Evolutionary conservation across 1,140 invertebrate species (phyloP), one percentile per base, ranked within the genome.

Genomic region (Drosophila leontia): DNA sequence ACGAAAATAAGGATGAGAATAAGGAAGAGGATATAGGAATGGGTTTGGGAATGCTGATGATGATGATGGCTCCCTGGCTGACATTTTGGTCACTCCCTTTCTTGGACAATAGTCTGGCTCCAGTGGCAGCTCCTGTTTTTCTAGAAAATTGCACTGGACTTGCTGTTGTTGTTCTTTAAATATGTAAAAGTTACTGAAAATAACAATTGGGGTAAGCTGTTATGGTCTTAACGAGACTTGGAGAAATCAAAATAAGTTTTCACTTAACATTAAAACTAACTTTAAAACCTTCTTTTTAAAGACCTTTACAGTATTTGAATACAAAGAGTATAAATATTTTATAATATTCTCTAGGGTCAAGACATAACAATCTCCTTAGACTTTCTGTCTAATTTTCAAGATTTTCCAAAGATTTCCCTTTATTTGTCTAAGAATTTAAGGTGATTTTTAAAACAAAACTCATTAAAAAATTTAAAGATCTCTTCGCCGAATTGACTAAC

Each of bases 91-190:
- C 32, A 74, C 55, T 60, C 48, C 34, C 34, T 34, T n/a, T 34
- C 23, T 19, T 39, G 48, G 15, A 12, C 44, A 29, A 50, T 32
- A 12, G 8, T 57, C 29, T 48, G 53, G 37, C 19, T 57, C 56
- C 67, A 59, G 76, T 68, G 71, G 61, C 72, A 61, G 76, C 59
- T 74, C 72, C 9, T 58, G 29, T 41, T 15, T 23, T 32, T 17
- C 17, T 26, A 57, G n/a, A 41, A 63, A 58, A 17, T 42, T 63
- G 8, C 13, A 23, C 26, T 12, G 13, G 50, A n/a, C 23, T 32
- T 1, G 15, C 3, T 32, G 35, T 13, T 45, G 1, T 45, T 45
- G 3, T 17, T 44, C 0, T 11, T 17, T 17, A 29, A 29, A 29
- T 6, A 29, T 29, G 6, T 7, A 0, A 29, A 0, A 6, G 5